phyloP scores from a whole-genome alignment of 2,797 vertebrate genomes.

The Lepidocolaptes lacrymiger region DNA sequence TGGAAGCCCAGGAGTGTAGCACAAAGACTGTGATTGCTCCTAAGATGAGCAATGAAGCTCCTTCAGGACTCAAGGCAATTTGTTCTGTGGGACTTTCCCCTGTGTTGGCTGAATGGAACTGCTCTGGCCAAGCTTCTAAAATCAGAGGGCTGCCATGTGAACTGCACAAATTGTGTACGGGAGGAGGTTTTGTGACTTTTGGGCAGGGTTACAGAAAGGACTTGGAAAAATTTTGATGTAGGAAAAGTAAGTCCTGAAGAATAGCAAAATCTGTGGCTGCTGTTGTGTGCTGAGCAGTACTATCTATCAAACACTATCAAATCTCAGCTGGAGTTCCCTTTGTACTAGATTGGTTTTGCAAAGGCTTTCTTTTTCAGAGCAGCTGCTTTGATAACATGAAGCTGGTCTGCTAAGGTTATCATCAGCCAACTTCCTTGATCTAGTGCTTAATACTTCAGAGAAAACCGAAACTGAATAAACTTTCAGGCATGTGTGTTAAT shows the following conservation, averaged over 20 bases:
- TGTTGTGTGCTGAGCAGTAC: background rate
- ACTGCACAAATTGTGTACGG: background rate
- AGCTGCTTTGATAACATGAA: background rate
- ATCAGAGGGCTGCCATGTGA: background rate
- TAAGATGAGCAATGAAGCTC: background rate
- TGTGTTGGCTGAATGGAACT: background rate
- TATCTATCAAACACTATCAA: background rate
- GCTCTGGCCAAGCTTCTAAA: background rate
- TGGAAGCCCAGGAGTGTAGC: background rate
- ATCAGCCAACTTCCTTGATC: background rate
- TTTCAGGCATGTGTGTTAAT: background rate
- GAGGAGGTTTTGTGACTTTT: background rate
- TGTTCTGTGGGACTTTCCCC: background rate
- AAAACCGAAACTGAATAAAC: background rate
- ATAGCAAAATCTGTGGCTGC: background rate
- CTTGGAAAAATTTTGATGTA: background rate
- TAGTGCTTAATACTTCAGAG: background rate
- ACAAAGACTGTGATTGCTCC: background rate
- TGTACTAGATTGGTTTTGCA: background rate
- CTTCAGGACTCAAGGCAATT: background rate
- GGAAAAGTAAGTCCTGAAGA: background rate
- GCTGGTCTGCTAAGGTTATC: background rate
- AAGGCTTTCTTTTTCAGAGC: background rate
- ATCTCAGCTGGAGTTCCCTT: background rate
- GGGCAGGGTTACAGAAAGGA: background rate